Evolutionary conservation across 2,797 vertebrate genomes (phyloP), one percentile per base, ranked within the genome.

Genomic region (Sparus aurata): DNA sequence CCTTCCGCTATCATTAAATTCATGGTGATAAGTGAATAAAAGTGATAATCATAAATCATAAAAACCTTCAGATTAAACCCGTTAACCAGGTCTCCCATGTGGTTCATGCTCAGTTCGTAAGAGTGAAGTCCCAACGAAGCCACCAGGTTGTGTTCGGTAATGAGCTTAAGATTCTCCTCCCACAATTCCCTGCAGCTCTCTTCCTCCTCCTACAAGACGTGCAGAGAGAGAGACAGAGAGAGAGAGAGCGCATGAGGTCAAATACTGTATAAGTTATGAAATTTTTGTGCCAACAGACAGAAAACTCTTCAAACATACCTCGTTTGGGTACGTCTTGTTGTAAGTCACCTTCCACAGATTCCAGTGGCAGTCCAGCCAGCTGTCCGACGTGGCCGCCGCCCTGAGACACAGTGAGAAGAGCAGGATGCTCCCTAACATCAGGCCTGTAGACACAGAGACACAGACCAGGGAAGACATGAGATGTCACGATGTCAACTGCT

Each of bases 81-180:
- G 63, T 11, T 84, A 88, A 97, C 97, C 96, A 96, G 77, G 89
- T 98, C 97, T 80, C 94, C 97, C 85, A 97, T 88, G 91, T 96
- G 93, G 94, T 99, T 99, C 97, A 99, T 98, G 61, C 89, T 89
- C 63, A 99, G 90, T 0, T 96, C 87, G 63, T 97, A 98, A 18
- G 96, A 95, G 72, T 95, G 97, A 12, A 97, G 87, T 16, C 97
- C 98, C 96, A 99, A 93, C 0, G 97, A 97, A 16, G 95, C 92
- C 87, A 99, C 98, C 83, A 98, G 95, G 82, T 99, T 99, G 79
- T 99, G 98, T 12, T 93, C 71, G 0, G 22, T 95, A 73, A 99
- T 96, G 16, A 96, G 83, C 63, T 87, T 78, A 65, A 98, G 82
- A 90, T 98, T 99, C 82, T 93, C 95, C 92, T 98, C 97, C 98